Base-by-base conservation (phyloP, 2,113 vertebrate genomes). In the Prunella himalayana region DNA sequence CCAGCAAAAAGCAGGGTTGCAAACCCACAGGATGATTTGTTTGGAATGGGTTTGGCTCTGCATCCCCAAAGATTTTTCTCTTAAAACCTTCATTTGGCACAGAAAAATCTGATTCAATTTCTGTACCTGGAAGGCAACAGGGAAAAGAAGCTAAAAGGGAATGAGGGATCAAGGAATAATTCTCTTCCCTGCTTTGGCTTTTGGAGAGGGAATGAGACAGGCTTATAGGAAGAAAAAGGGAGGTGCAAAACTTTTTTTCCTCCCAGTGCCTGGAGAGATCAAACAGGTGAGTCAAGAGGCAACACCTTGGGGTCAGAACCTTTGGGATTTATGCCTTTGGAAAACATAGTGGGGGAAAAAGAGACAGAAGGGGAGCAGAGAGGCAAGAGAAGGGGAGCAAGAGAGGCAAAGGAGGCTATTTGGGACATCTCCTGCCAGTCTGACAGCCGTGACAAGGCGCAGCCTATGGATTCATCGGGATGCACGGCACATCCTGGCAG, bases 291-390 rank as follows among this genome's bases (percentile, higher is more conserved):
- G 77, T 28, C 72, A 73, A 77, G 71, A 81, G 68, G 71, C 45
- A 44, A 51, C 45, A 78, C 68, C 75, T 28, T 0, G 0, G 23
- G 60, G 75, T 73, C 31, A 75, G 54, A 64, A 59, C 23, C 42
- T 14, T 49, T 37, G 37, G 1, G 44, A 72, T 41, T 82, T 66
- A 42, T 9, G 49, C 47, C 69, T 54, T 25, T 22, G 80, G 30
- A 59, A 60, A 82, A 65, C 0, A 1, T 9, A 21, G 5, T 7
- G 53, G 65, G 41, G 61, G 4, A 50, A 85, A 83, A 72, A 76
- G 35, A 91, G 72, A 20, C 81, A 92, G 90, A 89, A 95, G 87
- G 90, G 73, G 78, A 95, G 87, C 50, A 41, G 24, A 61, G n/a
- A n/a, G n/a, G n/a, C n/a, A n/a, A n/a, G n/a, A n/a, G n/a, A n/a